Evolutionary conservation across 2,888 invertebrate genomes (phyloP).

Genomic region (Morinoia aosen): DNA sequence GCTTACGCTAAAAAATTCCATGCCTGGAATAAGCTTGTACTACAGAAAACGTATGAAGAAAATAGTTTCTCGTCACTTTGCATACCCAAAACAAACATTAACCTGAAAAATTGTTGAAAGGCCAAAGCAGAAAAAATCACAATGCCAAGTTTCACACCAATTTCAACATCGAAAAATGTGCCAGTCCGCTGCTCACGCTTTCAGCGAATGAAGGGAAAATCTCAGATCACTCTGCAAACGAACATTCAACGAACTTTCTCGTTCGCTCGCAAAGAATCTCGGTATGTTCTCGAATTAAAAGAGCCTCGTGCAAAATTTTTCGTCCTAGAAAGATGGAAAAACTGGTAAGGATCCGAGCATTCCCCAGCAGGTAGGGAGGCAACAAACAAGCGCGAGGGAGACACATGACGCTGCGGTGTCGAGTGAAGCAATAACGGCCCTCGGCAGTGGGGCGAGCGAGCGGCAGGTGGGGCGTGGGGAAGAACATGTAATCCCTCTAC

Average conservation of each 20-base stretch:
- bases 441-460: not conserved
- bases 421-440: conserved; percentile 18
- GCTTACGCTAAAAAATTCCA: too few relatives aligned
- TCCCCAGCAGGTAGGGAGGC: not conserved
- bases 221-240: too few relatives aligned
- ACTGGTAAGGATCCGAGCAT: conserved; percentile 1
- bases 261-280: not conserved
- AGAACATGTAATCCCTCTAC: not conserved
- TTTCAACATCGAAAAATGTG: too few relatives aligned
- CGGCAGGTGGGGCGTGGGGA: not conserved
- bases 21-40: too few relatives aligned
- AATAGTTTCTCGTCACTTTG: too few relatives aligned
- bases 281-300: not conserved
- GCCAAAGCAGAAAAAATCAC: too few relatives aligned
- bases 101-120: too few relatives aligned
- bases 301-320: not conserved
- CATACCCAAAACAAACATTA: too few relatives aligned
- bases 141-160: too few relatives aligned
- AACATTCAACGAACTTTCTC: not conserved
- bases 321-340: not conserved
- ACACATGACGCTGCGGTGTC: conserved; percentile 36
- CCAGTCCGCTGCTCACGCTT: too few relatives aligned
- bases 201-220: too few relatives aligned
- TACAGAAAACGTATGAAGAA: too few relatives aligned
- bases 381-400: conserved; percentile 38